Evolutionary conservation across 1,140 invertebrate species (phyloP), one percentile per base, ranked within the genome.

Genomic region (Pseudoatta argentina): DNA sequence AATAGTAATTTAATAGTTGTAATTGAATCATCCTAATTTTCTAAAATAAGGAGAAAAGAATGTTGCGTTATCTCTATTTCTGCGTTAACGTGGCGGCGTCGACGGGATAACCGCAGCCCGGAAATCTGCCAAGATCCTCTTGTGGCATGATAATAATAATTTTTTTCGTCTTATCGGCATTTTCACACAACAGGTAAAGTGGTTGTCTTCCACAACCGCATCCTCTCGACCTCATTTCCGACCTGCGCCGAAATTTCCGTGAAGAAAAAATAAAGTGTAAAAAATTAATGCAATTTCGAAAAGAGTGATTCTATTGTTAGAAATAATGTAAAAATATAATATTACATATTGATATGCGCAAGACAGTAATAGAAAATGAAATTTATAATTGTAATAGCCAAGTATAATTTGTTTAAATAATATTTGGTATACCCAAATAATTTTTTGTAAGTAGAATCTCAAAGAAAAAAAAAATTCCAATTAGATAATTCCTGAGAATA

Each of bases 121-220:
- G 61, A 89, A 89, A 73, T 86, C 75, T 79, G 73, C 53, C 73
- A 48, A 69, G 66, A 75, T 63, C 34, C 48, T 55, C 61, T 63
- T 79, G 44, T 55, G 69, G 34, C 57, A 16, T 21, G 88, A 78
- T 79, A 86, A 81, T 76, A 39, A 78, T 67, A 59, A 51, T 87
- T 83, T 76, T 63, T 63, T 86, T 44, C 7, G 5, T 67, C 14
- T 87, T 87, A 76, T 88, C 75, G 51, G 18, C 39, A 24, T 30
- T 18, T 39, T 61, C 63, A 27, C 44, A 14, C 61, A 83, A 14
- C 61, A 83, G 77, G 78, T 88, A 51, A 82, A 18, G 39, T n/a
- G n/a, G n/a, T 69, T 73, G 79, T 63, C 69, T 61, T 73, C 4
- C 18, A 44, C 21, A 5, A 27, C 64, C 21, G 1, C 78, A 44